These are phyloP conservation scores for Polyommatus icarus DNA, from an alignment of 2,888 invertebrate species.

Conservation along the genomic window DNA sequence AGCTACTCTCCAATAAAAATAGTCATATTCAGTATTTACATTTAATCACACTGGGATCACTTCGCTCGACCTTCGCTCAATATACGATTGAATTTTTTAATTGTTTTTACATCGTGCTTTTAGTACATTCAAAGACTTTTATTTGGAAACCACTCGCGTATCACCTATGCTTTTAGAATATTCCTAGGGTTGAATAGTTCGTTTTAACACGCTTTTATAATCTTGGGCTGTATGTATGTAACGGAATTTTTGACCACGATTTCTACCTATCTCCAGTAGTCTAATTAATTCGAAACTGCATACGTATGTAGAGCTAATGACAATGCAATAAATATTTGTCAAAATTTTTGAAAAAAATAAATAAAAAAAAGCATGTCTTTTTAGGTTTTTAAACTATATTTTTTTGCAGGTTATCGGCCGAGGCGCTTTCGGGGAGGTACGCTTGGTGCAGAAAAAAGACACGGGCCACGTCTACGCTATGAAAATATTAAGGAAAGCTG, in stretches of 20 bases:
- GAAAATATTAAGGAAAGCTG: slow-evolving; percentile 99
- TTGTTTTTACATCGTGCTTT: neutral
- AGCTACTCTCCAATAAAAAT: neutral
- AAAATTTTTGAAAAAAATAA: no score
- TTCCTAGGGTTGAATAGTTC: neutral
- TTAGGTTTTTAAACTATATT: neutral
- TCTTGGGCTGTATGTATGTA: no score
- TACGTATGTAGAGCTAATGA: no score
- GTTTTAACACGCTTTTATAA: no score
- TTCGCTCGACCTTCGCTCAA: neutral
- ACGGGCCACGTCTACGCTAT: slow-evolving; percentile 99
- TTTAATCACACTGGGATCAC: neutral
- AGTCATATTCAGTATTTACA: neutral
- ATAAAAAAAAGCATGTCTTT: no score
- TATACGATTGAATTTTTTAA: neutral
- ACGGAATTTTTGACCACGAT: no score
- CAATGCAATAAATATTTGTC: no score
- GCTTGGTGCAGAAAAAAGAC: slow-evolving; percentile 99
- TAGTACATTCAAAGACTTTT: neutral
- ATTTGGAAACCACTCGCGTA: neutral
- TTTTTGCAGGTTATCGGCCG: slow-evolving; percentile 86
- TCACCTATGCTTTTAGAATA: neutral
- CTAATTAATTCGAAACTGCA: no score
- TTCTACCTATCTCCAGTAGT: no score
- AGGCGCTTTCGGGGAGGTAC: slow-evolving; percentile 96